These are phyloP conservation scores for Thymelicus lineola DNA, from an alignment of 2,888 invertebrate species.

Conservation along the genomic window DNA sequence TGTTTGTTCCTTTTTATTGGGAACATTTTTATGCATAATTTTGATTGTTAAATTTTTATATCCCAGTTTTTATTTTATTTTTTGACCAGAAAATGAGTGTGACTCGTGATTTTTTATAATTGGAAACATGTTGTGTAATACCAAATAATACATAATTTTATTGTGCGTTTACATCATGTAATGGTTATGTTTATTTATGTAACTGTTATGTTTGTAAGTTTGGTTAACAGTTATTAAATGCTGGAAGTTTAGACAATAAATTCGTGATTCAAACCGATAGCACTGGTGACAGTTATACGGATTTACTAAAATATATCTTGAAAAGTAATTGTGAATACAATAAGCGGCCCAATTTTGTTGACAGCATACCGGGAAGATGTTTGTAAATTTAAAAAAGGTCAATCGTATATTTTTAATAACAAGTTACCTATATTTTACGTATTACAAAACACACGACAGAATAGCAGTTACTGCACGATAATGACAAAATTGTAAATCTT, in stretches of 20 bases:
- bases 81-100: constrained; percentile 69
- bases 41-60: constrained; percentile 60
- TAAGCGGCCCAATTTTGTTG: no score
- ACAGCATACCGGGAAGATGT: no score
- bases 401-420: no score
- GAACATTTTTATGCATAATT: constrained; percentile 67
- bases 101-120: constrained; percentile 69
- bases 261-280: neutral
- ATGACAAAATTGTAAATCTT: no score
- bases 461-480: no score
- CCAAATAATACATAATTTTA: constrained; percentile 78
- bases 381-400: no score
- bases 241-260: constrained; percentile 41
- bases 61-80: constrained; percentile 54
- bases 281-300: no score
- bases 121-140: constrained; percentile 77
- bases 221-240: constrained; percentile 65
- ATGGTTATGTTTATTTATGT: constrained; percentile 68
- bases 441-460: no score
- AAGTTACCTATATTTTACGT: no score
- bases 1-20: constrained; percentile 65
- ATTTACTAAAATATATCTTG: no score
- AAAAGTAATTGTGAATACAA: no score
- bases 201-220: constrained; percentile 57
- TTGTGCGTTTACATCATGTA: constrained; percentile 71